Evolutionary conservation across 2,797 vertebrate species (phyloP).

Genomic region (Garrulus glandarius): DNA sequence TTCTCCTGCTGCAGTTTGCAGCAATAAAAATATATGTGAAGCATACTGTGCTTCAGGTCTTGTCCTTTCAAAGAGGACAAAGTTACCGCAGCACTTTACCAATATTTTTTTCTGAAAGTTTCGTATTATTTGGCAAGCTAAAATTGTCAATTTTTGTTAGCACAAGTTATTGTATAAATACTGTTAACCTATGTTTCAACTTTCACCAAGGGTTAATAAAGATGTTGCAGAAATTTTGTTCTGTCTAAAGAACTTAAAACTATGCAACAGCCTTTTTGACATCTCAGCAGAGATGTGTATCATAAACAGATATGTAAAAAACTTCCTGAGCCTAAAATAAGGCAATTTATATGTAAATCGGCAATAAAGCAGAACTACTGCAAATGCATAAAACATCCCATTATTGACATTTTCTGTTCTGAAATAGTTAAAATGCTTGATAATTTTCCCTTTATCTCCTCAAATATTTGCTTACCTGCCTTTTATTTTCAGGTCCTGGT

Average conservation of each 20-base stretch:
- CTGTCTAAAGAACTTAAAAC: constrained; percentile 83
- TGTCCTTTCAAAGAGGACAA: constrained; percentile 50
- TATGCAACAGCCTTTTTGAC: constrained; percentile 84
- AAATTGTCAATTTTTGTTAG: constrained; percentile 71
- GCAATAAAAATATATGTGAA: constrained; percentile 34
- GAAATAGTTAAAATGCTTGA: constrained; percentile 95
- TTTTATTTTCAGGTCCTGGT: constrained; percentile 89
- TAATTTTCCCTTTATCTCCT: constrained; percentile 91
- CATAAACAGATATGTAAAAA: constrained; percentile 89
- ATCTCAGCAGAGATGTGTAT: constrained; percentile 88
- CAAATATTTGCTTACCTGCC: constrained; percentile 94
- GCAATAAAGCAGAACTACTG: constrained; percentile 96
- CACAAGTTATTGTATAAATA: constrained; percentile 73
- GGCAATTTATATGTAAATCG: constrained; percentile 99
- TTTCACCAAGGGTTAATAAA: constrained; percentile 85
- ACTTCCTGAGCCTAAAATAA: constrained; percentile 94
- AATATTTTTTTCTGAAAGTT: constrained; percentile 62
- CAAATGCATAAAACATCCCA: constrained; percentile 91
- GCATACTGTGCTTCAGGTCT: constrained; percentile 32
- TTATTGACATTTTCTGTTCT: constrained; percentile 92
- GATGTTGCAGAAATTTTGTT: constrained; percentile 82
- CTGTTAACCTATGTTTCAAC: constrained; percentile 81
- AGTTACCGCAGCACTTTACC: constrained; percentile 58
- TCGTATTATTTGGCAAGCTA: constrained; percentile 54
- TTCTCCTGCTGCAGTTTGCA: constrained; percentile 17